Conservation (phyloP, 1,140 invertebrate genomes). For the Apocrypta bakeri region DNA sequence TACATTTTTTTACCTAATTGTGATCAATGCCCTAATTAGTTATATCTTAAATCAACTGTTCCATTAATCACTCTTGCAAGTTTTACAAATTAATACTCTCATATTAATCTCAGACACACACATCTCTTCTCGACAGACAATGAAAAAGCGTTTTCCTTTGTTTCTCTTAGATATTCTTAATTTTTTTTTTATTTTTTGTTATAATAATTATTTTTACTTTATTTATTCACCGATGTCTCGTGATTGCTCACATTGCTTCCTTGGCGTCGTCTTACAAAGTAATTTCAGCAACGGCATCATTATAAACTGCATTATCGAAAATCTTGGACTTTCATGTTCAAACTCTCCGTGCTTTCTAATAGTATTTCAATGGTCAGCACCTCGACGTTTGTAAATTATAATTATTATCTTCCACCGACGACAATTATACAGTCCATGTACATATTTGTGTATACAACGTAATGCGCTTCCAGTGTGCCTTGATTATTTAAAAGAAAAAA, state of each 20-base stretch:
- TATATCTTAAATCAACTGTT: slow-evolving; percentile 31
- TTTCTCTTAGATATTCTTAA: slow-evolving; percentile 26
- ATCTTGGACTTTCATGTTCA: slow-evolving; percentile 17
- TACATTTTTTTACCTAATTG: slow-evolving; percentile 30
- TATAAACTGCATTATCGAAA: background rate
- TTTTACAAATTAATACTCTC: slow-evolving; percentile 37
- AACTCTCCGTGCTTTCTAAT: background rate
- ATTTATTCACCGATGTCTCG: slow-evolving; percentile 38
- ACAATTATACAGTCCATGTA: too few relatives aligned
- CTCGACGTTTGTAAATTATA: background rate
- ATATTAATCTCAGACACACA: slow-evolving; percentile 27
- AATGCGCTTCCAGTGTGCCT: background rate
- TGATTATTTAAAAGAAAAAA: too few relatives aligned
- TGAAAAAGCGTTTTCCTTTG: slow-evolving; percentile 46
- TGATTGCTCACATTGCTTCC: slow-evolving; percentile 43
- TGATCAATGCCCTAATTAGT: slow-evolving; percentile 44
- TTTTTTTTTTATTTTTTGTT: slow-evolving; percentile 32
- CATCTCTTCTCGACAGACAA: slow-evolving; percentile 29
- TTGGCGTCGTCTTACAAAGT: slow-evolving; percentile 50
- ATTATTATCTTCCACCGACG: background rate
- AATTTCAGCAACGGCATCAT: slow-evolving; percentile 34
- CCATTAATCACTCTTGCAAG: slow-evolving; percentile 31
- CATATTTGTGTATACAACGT: background rate
- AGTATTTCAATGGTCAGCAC: background rate
- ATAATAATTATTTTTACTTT: slow-evolving; percentile 43